Conservation (phyloP, 1,140 invertebrate genomes). For the Arctopsyche grandis region DNA sequence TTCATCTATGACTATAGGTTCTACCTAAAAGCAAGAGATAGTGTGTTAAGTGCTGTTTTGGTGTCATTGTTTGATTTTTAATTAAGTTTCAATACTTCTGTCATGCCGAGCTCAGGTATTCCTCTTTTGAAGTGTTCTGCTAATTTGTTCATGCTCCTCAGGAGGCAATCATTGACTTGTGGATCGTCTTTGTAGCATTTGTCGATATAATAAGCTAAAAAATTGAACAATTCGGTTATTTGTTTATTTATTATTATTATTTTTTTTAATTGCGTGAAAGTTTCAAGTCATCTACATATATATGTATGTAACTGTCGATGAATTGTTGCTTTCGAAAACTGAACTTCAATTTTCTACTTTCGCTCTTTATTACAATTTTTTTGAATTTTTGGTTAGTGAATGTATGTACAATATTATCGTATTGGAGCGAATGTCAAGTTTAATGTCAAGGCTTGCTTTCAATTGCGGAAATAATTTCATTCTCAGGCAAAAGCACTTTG, state of each 20-base stretch:
- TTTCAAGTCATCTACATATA: background rate
- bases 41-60: too few species aligned
- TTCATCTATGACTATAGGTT: constrained; percentile 82
- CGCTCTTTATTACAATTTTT: background rate
- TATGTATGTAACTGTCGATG: background rate
- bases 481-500: background rate
- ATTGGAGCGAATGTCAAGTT: constrained; percentile 10
- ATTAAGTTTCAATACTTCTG: constrained; percentile 61
- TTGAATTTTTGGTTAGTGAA: too few species aligned
- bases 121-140: constrained; percentile 75
- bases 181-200: constrained; percentile 75
- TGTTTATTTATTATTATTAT: background rate
- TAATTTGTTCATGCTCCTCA: constrained; percentile 76
- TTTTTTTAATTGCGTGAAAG: too few species aligned
- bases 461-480: background rate
- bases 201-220: constrained; percentile 71
- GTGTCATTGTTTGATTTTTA: too few species aligned
- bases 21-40: constrained; percentile 69
- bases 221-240: constrained; percentile 14
- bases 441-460: background rate
- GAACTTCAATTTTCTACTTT: background rate
- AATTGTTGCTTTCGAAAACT: too few species aligned
- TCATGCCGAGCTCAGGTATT: constrained; percentile 73
- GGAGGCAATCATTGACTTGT: constrained; percentile 77
- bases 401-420: too few species aligned